phyloP scores from a whole-genome alignment of 2,888 invertebrate genomes.

The Megamerina dolium region DNA sequence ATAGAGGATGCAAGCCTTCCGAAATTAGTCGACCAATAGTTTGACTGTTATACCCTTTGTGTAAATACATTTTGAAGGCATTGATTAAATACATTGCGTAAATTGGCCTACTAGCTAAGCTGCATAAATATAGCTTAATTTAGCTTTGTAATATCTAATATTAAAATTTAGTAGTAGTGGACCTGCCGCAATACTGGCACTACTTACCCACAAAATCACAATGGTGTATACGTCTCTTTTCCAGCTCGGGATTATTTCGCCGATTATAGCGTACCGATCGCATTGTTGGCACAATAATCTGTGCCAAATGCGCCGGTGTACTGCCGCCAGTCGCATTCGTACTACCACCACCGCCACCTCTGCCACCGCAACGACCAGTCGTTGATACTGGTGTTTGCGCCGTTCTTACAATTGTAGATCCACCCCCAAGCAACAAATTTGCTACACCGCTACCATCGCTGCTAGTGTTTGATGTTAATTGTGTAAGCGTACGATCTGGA shows the following conservation, averaged over 20 bases:
- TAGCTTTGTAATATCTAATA: not conserved
- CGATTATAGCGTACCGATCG: conserved; percentile 74
- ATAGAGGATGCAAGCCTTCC: no score
- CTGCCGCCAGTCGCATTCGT: conserved; percentile 24
- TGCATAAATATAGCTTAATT: not conserved
- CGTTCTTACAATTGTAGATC: no score
- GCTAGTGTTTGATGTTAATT: conserved; percentile 21
- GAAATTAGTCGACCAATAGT: no score
- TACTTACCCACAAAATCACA: conserved; percentile 87
- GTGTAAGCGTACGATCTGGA: conserved; percentile 31
- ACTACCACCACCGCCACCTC: conserved; percentile 18
- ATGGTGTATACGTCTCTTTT: conserved; percentile 91
- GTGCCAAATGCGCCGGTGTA: conserved; percentile 42
- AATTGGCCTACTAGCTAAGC: no score
- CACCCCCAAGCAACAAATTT: no score
- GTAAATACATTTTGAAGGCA: no score
- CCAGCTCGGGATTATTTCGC: conserved; percentile 92
- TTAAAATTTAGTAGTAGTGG: not conserved
- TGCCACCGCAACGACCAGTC: conserved; percentile 19
- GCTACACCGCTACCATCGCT: conserved; percentile 8
- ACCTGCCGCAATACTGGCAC: not conserved
- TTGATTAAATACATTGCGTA: no score
- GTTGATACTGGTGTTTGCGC: conserved; percentile 17
- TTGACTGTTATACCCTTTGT: no score
- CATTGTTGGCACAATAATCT: conserved; percentile 38